These are phyloP conservation scores for Epistrophe grossulariae DNA, from an alignment of 2,888 invertebrate species.

Conservation along the genomic window DNA sequence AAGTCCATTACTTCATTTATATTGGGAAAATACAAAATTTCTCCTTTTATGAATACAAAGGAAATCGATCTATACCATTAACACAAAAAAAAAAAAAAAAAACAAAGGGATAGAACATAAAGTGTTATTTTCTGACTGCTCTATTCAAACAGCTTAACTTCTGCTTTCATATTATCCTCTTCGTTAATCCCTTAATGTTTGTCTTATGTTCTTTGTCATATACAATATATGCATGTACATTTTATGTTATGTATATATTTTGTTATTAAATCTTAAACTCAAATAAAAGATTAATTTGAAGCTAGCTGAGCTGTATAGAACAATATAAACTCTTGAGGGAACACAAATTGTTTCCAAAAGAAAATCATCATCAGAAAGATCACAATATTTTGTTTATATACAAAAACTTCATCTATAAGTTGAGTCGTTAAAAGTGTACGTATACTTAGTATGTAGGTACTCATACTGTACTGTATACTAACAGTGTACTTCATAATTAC, in stretches of 20 bases:
- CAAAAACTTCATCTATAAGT: constrained; percentile 23
- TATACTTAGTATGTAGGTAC: neutral
- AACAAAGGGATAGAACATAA: neutral
- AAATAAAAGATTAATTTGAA: constrained; percentile 56
- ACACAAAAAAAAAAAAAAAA: neutral
- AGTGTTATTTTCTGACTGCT: neutral
- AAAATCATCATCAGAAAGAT: constrained; percentile 11
- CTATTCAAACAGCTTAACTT: constrained; percentile 10
- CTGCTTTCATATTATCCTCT: neutral
- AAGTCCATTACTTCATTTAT: no score
- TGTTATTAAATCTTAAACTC: constrained; percentile 52
- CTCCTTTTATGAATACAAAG: neutral
- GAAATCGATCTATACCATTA: neutral
- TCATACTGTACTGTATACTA: neutral
- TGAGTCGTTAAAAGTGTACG: neutral
- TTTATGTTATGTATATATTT: neutral
- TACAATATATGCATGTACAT: neutral
- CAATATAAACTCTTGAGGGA: constrained; percentile 25
- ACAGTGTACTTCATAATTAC: constrained; percentile 44
- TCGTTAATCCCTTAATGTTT: constrained; percentile 24
- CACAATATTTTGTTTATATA: neutral
- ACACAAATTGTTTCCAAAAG: constrained; percentile 20
- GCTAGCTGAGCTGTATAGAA: neutral
- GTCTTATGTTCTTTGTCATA: constrained; percentile 2
- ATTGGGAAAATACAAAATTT: no score